Conservation (phyloP, 2,888 invertebrate genomes). For the Eurois occulta region DNA sequence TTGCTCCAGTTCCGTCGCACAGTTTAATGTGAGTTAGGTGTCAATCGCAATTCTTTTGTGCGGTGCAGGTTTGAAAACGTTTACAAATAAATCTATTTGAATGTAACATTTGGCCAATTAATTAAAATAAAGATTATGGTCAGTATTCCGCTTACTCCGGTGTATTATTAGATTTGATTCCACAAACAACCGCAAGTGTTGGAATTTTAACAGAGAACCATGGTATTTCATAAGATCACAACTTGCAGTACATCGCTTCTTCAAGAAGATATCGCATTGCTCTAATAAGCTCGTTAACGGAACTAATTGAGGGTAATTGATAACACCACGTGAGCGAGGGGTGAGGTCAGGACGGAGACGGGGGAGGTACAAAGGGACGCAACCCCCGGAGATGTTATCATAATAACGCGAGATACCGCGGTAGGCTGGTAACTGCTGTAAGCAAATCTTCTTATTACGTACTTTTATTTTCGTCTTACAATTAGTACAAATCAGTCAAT, state of each 20-base stretch:
- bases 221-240: not conserved
- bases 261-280: not conserved
- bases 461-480: conserved; percentile 1
- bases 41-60: not conserved
- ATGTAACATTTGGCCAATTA: not conserved
- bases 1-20: too few species aligned
- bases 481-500: conserved; percentile 35
- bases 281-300: conserved; percentile 31
- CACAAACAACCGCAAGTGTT: conserved; percentile 2
- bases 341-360: not conserved
- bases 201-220: not conserved
- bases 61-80: not conserved
- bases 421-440: not conserved
- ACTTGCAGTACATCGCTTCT: conserved; percentile 2
- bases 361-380: not conserved
- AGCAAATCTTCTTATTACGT: not conserved
- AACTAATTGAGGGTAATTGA: conserved; percentile 51
- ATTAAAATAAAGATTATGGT: not conserved
- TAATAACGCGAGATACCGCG: conserved; percentile 19
- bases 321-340: conserved; percentile 23
- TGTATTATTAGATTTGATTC: not conserved
- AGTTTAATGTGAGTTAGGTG: too few species aligned
- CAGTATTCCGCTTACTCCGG: not conserved
- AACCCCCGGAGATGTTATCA: conserved; percentile 20
- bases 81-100: not conserved